A percentile compares a stretch with the other conserved stretches of the same genome.
These are phyloP conservation scores for Hyphantria cunea DNA, from an alignment of 1,140 invertebrate genomes.

Conservation along the genomic window DNA sequence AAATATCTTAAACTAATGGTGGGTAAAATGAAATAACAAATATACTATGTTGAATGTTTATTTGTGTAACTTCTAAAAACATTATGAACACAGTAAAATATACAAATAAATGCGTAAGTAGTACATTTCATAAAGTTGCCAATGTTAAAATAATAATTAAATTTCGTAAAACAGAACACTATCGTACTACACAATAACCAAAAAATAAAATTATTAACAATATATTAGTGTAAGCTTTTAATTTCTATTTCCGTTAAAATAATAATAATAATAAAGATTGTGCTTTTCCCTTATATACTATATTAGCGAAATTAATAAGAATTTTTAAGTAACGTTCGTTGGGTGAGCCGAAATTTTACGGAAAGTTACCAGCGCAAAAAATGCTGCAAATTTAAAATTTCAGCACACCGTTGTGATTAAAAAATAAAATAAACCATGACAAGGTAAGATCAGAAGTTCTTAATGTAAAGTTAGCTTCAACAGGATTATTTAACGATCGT, in stretches of 20 bases:
- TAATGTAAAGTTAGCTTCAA: slow-evolving; percentile 77
- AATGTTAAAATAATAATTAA: slow-evolving; percentile 59
- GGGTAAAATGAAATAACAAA: slow-evolving; percentile 33
- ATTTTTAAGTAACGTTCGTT: slow-evolving; percentile 42
- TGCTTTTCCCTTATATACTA: slow-evolving; percentile 76
- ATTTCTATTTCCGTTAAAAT: slow-evolving; percentile 64
- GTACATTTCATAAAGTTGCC: slow-evolving; percentile 63
- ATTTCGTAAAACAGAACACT: slow-evolving; percentile 54
- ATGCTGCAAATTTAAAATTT: slow-evolving; percentile 38
- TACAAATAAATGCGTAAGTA: slow-evolving; percentile 77
- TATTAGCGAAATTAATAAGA: slow-evolving; percentile 77
- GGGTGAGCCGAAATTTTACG: slow-evolving; percentile 50
- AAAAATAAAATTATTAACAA: slow-evolving; percentile 79
- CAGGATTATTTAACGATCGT: slow-evolving; percentile 78
- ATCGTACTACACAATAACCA: slow-evolving; percentile 62
- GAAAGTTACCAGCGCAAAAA: slow-evolving; percentile 60
- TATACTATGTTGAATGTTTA: slow-evolving; percentile 79
- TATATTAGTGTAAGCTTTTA: slow-evolving; percentile 71
- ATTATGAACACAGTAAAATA: slow-evolving; percentile 80
- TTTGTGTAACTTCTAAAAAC: slow-evolving; percentile 80
- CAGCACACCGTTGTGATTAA: slow-evolving; percentile 30
- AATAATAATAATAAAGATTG: slow-evolving; percentile 73
- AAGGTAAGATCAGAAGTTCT: slow-evolving; percentile 77
- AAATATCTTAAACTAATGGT: no score
- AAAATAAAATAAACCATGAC: slow-evolving; percentile 61